Conservation (phyloP, 2,797 vertebrate genomes). For the Eurystomus glaucurus region DNA sequence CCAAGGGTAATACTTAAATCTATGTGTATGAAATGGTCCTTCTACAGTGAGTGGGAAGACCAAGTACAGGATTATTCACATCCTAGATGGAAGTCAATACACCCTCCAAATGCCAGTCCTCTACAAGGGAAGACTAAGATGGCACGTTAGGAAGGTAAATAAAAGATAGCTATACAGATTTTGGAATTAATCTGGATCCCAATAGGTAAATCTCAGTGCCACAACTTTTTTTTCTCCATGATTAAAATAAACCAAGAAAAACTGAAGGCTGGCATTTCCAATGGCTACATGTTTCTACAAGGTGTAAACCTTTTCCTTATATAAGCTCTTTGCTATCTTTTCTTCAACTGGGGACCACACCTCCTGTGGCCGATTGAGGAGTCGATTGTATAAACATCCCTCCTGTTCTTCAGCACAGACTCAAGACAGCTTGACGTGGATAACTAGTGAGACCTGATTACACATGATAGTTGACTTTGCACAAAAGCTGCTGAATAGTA, state of each 20-base stretch:
- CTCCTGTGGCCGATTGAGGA: not conserved
- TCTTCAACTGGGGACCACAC: accelerated
- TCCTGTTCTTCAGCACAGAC: not conserved
- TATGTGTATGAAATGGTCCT: accelerated
- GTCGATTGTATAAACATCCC: not conserved
- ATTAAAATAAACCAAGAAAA: not conserved
- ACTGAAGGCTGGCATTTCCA: not conserved
- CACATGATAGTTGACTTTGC: not conserved
- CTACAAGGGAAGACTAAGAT: not conserved
- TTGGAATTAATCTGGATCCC: not conserved
- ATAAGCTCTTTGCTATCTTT: not conserved
- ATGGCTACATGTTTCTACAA: not conserved
- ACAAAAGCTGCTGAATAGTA: not conserved
- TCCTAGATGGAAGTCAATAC: not conserved
- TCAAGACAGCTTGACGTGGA: not conserved
- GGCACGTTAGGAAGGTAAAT: not conserved
- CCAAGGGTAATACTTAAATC: not conserved
- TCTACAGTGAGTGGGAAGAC: not conserved
- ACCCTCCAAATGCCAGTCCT: not conserved
- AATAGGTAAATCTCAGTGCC: not conserved
- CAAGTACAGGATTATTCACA: not conserved
- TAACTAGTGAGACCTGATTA: not conserved
- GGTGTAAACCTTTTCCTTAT: accelerated
- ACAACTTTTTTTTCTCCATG: not conserved
- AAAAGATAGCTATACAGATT: not conserved